These are phyloP conservation scores for Halocaridina rubra DNA, from an alignment of 2,888 invertebrate genomes.

Conservation along the genomic window DNA sequence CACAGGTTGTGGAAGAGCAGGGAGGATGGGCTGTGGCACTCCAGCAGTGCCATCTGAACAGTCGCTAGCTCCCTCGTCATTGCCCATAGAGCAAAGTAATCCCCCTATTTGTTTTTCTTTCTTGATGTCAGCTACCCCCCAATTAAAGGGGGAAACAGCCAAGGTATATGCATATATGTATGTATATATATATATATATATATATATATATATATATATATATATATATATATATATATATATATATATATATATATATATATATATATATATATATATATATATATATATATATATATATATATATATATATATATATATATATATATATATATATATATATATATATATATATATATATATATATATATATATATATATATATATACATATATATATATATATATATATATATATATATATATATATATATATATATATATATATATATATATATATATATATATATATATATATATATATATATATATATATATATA, in stretches of 20 bases:
- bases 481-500: background rate
- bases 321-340: background rate
- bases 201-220: slow-evolving; percentile 8
- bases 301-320: background rate
- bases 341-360: background rate
- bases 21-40: no score
- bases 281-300: background rate
- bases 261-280: slow-evolving; percentile 5
- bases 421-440: background rate
- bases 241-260: slow-evolving; percentile 4
- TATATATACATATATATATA: slow-evolving; percentile 4
- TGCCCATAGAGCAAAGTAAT: no score
- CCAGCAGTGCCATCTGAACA: no score
- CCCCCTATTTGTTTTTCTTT: no score
- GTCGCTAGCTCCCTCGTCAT: no score
- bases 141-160: no score
- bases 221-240: slow-evolving; percentile 5
- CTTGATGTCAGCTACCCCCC: no score
- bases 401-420: background rate
- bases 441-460: background rate
- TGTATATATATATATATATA: background rate
- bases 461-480: slow-evolving; percentile 1
- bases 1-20: no score
- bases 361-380: background rate
- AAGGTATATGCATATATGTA: background rate